A percentile compares a stretch with the other conserved stretches of the same genome.
phyloP scores from a whole-genome alignment of 2,113 vertebrate species.

The Malurus cyaneus region DNA sequence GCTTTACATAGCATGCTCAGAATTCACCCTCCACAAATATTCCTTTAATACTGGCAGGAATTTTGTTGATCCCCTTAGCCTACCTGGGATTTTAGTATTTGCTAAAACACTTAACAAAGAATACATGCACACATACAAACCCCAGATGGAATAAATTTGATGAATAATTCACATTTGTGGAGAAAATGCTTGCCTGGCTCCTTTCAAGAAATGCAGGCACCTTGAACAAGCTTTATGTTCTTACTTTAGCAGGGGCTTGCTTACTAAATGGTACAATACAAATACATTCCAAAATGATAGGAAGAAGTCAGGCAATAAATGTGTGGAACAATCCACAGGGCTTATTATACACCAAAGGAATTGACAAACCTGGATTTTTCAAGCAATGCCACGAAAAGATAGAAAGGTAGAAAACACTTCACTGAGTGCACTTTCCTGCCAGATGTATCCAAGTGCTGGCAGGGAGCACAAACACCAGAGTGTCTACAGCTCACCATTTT shows the following conservation, averaged over 20 bases:
- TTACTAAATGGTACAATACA: background rate
- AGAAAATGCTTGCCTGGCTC: background rate
- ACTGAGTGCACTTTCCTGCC: background rate
- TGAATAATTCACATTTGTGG: background rate
- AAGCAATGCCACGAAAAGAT: background rate
- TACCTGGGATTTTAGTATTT: slow-evolving; percentile 13
- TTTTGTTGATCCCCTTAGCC: background rate
- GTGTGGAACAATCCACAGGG: background rate
- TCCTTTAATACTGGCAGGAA: background rate
- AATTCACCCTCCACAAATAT: background rate
- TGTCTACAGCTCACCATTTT: background rate
- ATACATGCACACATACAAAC: background rate
- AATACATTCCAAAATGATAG: background rate
- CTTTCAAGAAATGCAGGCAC: background rate
- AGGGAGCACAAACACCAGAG: background rate
- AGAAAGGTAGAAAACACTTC: background rate
- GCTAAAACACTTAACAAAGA: background rate
- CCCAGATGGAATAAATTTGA: background rate
- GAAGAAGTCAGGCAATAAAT: background rate
- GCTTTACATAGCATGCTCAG: background rate
- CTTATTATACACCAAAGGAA: background rate
- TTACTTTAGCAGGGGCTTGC: background rate
- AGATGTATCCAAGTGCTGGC: slow-evolving; percentile 77
- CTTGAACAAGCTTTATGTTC: background rate
- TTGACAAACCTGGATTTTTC: background rate